phyloP scores from a whole-genome alignment of 2,797 vertebrate species.

The Micromesistius poutassou region DNA sequence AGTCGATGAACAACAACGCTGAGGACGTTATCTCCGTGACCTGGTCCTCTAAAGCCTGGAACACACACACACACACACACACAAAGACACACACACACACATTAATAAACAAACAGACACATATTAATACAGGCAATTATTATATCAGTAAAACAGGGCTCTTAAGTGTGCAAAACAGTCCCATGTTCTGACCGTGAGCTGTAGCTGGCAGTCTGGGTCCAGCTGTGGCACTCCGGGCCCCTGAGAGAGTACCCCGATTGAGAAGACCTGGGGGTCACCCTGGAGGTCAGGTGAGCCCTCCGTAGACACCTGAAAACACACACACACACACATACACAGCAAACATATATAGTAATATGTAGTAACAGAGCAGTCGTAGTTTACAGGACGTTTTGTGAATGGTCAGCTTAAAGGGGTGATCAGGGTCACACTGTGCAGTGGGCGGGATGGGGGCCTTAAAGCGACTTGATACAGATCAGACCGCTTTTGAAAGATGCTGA shows the following conservation, averaged over 20 bases:
- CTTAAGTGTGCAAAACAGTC: background rate
- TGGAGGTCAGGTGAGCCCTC: conserved; percentile 55
- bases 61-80: conserved; percentile 6
- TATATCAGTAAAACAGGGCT: background rate
- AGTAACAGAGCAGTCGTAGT: background rate
- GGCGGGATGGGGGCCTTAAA: no score
- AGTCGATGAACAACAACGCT: conserved; percentile 86
- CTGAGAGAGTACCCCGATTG: conserved; percentile 85
- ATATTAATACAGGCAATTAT: conserved; percentile 3
- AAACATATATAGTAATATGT: background rate
- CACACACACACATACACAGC: background rate
- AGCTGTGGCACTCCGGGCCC: conserved; percentile 77
- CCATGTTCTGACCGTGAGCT: conserved; percentile 82
- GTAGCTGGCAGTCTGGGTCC: conserved; percentile 80
- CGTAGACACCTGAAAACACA: conserved; percentile 78
- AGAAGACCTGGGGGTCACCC: conserved; percentile 81
- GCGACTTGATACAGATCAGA: no score
- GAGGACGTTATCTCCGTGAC: conserved; percentile 84
- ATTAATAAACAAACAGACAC: conserved; percentile 6
- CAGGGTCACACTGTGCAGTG: no score
- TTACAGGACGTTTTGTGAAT: background rate
- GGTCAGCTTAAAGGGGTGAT: no score
- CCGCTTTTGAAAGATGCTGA: no score
- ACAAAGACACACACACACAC: conserved; percentile 6
- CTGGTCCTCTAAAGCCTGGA: conserved; percentile 87